Base-by-base conservation (phyloP, 2,888 invertebrate species). In the Orchesellides sinensis region DNA sequence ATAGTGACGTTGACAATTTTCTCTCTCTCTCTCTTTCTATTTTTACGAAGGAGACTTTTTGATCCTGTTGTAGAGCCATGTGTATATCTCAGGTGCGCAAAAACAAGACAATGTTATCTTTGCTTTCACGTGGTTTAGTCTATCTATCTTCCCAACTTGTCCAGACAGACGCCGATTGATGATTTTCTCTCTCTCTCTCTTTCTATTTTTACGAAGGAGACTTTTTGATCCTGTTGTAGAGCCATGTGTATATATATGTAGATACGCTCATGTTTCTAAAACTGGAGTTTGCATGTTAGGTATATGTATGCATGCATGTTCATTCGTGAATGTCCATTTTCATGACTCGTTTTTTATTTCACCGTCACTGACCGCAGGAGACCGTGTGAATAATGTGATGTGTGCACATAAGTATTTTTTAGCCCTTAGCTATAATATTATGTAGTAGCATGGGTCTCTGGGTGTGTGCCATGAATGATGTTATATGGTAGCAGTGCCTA, bases 1-100 rank as follows among this genome's bases (percentile, higher is more conserved):
- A 77, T 77, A 32, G 59, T 77, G 77, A 77, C 77, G 77, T 49
- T 68, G 77, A 77, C 69, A 77, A 14, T 68, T 77, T 75, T 56
- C 25, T 6, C 35, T 35, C 6, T 35, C 12, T 12, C 35, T n/a
- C n/a, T n/a, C n/a, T n/a, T n/a, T n/a, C n/a, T n/a, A n/a, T 40
- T 40, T 40, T 40, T n/a, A 40, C 40, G 40, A 40, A 40, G 2
- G n/a, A 8, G 40, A 8, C 40, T 40, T n/a, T 1, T 32, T 40
- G 14, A 40, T n/a, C 40, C 40, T 40, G 40, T n/a, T n/a, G n/a
- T n/a, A n/a, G n/a, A 14, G 74, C 65, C 65, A 23, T 52, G n/a
- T n/a, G n/a, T n/a, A n/a, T n/a, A n/a, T n/a, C 63, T 59, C 75
- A 75, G 75, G 75, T 75, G 75, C 45, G 32, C 35, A 32, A 10